A percentile compares a stretch with the other conserved stretches of the same genome.
phyloP scores from a whole-genome alignment of 92 coral and sea anemone species.

The Epizoanthus illoricatus region DNA sequence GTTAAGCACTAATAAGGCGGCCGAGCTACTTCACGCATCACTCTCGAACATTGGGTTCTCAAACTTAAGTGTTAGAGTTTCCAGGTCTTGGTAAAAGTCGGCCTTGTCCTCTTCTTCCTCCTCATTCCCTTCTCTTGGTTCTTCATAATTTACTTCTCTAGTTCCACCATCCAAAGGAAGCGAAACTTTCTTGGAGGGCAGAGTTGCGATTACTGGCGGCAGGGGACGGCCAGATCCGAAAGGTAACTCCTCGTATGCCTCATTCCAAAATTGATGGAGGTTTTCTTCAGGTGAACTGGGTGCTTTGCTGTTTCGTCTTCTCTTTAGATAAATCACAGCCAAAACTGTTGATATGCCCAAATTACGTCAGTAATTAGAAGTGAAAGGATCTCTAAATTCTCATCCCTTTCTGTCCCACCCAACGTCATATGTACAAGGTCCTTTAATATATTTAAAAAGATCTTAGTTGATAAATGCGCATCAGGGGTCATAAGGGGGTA shows the following conservation, averaged over 20 bases:
- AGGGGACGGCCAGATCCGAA: too few species aligned
- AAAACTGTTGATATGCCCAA: slow-evolving; percentile 6
- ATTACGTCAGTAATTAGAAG: background rate
- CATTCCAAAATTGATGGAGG: slow-evolving; percentile 1
- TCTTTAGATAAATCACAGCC: background rate
- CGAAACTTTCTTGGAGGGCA: background rate
- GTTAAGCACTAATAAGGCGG: background rate
- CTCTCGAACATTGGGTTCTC: slow-evolving; percentile 37
- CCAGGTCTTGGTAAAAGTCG: slow-evolving; percentile 1
- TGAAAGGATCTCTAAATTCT: too few species aligned
- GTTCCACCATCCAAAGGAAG: background rate
- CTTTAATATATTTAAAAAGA: too few species aligned
- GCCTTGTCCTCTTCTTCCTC: background rate
- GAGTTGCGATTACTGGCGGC: background rate
- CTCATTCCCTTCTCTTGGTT: background rate
- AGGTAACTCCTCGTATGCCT: slow-evolving; percentile 9
- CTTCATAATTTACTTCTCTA: background rate
- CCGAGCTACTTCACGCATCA: slow-evolving; percentile 1
- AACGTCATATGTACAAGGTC: too few species aligned
- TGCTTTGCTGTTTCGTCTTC: background rate
- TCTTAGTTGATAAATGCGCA: too few species aligned
- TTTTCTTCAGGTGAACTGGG: background rate
- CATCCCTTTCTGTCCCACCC: too few species aligned
- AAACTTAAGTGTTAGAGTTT: slow-evolving; percentile 4
- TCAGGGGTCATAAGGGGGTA: too few species aligned